Conservation (phyloP, 2,113 vertebrate genomes). For the Gymnogyps californianus region DNA sequence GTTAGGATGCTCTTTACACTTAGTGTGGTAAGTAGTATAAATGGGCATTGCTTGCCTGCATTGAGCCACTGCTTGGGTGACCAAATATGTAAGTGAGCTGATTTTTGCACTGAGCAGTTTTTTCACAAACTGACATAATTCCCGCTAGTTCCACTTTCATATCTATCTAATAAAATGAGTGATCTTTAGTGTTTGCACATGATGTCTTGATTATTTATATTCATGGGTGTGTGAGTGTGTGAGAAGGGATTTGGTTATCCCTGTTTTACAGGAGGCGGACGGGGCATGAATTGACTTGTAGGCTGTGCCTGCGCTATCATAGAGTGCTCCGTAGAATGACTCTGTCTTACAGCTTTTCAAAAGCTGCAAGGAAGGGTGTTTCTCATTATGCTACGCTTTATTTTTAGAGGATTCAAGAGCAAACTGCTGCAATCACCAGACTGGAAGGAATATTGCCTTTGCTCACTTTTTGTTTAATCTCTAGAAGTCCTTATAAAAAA, state of each 20-base stretch:
- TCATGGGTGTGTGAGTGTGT: not conserved
- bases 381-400: not conserved
- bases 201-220: not conserved
- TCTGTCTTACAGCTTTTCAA: not conserved
- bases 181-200: not conserved
- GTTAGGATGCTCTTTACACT: not conserved
- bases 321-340: not conserved
- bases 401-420: not conserved
- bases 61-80: not conserved
- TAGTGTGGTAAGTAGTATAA: not conserved
- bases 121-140: not conserved
- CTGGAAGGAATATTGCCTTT: conserved; percentile 7
- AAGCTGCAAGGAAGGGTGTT: not conserved
- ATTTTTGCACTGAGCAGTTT: not conserved
- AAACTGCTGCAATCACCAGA: not conserved
- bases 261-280: not conserved
- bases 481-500: not conserved
- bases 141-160: not conserved
- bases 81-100: not conserved
- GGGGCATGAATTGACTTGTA: not conserved
- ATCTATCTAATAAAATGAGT: not conserved
- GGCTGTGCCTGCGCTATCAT: not conserved
- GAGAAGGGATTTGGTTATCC: not conserved
- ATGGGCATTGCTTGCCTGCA: too few species aligned
- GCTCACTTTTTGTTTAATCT: not conserved